A percentile compares a stretch with the other conserved stretches of the same genome.
Conservation (phyloP, 37 sponge, comb jelly and placozoan genomes). For the Spongilla lacustris region DNA sequence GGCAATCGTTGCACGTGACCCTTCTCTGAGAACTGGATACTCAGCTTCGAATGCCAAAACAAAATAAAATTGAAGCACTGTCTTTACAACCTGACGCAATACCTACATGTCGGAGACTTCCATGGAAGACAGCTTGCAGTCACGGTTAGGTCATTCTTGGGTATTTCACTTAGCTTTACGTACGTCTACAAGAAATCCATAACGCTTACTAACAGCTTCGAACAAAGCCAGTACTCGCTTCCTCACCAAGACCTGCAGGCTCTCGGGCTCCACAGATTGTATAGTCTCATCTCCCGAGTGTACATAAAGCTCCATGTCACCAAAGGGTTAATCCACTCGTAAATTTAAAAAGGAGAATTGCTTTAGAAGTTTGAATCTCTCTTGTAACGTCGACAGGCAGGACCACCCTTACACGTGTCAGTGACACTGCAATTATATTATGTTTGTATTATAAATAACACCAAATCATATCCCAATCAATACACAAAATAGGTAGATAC, state of each 20-base stretch:
- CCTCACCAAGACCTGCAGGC: conserved; percentile 68
- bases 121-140: conserved; percentile 28
- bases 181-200: conserved; percentile 28
- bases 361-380: too few relatives aligned
- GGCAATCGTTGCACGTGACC: neutral
- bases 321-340: neutral
- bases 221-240: neutral
- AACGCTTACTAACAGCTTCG: neutral
- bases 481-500: too few relatives aligned
- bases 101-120: conserved; percentile 30
- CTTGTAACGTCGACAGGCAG: too few relatives aligned
- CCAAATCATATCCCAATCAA: too few relatives aligned
- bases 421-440: too few relatives aligned
- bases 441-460: too few relatives aligned
- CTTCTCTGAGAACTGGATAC: conserved; percentile 27
- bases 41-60: neutral
- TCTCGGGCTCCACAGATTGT: conserved; percentile 64
- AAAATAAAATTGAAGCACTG: too few relatives aligned
- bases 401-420: too few relatives aligned
- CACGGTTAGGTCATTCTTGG: neutral
- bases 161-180: conserved; percentile 24
- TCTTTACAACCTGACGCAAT: neutral
- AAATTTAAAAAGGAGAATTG: too few relatives aligned
- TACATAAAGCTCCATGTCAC: conserved; percentile 15
- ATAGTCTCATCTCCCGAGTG: conserved; percentile 70